These are phyloP conservation scores for Aspidiotus destructor DNA, from an alignment of 2,888 invertebrate genomes.

Conservation along the genomic window DNA sequence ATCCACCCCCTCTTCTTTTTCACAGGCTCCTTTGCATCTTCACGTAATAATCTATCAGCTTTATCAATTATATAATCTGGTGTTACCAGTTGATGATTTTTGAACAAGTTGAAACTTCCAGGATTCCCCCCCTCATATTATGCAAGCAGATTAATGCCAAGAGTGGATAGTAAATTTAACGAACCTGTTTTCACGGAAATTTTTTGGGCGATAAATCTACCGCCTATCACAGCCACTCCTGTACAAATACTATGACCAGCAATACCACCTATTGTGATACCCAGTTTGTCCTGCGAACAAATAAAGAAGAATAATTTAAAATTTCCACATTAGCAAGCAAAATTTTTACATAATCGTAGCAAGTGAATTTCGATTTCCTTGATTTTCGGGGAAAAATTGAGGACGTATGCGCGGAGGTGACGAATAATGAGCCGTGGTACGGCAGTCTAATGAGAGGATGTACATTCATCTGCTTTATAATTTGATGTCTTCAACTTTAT, in stretches of 20 bases:
- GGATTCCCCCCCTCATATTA: no score
- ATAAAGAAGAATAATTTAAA: background rate
- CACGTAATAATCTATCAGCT: no score
- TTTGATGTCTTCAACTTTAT: no score
- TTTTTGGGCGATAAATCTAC: slow-evolving; percentile 90
- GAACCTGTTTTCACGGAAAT: slow-evolving; percentile 94
- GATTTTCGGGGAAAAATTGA: background rate
- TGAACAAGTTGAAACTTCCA: no score
- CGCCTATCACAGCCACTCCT: slow-evolving; percentile 91
- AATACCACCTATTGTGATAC: slow-evolving; percentile 88
- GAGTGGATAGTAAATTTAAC: slow-evolving; percentile 31
- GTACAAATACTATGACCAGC: slow-evolving; percentile 94
- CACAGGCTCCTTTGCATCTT: no score
- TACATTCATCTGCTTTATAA: no score
- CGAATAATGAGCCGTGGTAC: no score
- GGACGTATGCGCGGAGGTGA: background rate
- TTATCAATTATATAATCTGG: no score
- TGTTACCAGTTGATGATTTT: slow-evolving; percentile 14
- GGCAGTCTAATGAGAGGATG: no score
- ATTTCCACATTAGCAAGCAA: background rate
- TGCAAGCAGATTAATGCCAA: no score
- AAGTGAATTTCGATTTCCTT: background rate
- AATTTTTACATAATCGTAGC: background rate
- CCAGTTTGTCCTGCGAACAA: slow-evolving; percentile 62
- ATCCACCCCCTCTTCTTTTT: no score